Evolutionary conservation across 2,113 vertebrate genomes (phyloP).

Genomic region (Psilopogon haemacephalus): DNA sequence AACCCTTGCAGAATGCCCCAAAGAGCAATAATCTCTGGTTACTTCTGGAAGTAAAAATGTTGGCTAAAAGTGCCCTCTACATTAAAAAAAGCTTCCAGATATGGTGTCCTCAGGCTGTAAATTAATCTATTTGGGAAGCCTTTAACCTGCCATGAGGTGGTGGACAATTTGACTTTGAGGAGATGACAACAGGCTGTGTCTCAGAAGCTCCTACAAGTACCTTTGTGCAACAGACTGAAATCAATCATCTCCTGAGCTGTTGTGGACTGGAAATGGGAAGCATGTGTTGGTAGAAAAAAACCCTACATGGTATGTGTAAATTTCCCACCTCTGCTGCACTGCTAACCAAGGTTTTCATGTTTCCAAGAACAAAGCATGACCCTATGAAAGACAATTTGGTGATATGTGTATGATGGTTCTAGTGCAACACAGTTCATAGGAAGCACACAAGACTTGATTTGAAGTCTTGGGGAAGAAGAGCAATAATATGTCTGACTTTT

Average conservation of each 20-base stretch:
- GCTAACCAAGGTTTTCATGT: not conserved
- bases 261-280: not conserved
- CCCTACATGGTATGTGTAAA: not conserved
- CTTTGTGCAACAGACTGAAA: not conserved
- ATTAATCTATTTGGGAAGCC: not conserved
- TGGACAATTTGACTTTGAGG: not conserved
- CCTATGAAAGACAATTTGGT: not conserved
- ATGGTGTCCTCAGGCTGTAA: not conserved
- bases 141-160: not conserved
- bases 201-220: not conserved
- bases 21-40: not conserved
- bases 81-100: not conserved
- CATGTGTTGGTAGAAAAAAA: not conserved
- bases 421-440: not conserved
- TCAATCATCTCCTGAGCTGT: not conserved
- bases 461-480: not conserved
- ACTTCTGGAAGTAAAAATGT: not conserved
- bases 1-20: not conserved
- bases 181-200: not conserved
- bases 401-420: not conserved
- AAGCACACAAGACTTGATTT: not conserved
- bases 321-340: not conserved
- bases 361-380: not conserved
- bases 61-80: not conserved
- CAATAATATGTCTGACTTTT: not conserved